phyloP scores from a whole-genome alignment of 2,113 vertebrate species.

The Plectropomus leopardus region DNA sequence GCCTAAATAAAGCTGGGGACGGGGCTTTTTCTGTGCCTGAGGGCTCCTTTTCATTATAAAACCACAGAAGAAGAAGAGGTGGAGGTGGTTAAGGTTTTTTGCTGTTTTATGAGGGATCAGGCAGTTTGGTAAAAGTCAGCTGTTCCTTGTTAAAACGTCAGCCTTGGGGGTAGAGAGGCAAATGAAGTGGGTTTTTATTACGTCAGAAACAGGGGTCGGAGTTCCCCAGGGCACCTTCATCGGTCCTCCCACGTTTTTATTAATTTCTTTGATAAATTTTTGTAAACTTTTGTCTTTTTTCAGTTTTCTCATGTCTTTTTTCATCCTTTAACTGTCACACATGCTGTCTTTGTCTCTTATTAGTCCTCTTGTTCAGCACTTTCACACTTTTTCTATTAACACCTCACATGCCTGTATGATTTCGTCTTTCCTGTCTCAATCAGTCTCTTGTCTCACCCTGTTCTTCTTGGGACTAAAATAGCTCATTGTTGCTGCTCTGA shows the following conservation, averaged over 20 bases:
- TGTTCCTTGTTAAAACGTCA: slow-evolving; percentile 55
- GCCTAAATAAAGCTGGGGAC: neutral
- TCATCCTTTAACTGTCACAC: neutral
- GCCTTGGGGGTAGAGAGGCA: neutral
- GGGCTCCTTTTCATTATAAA: slow-evolving; percentile 7
- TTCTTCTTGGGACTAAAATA: slow-evolving; percentile 53
- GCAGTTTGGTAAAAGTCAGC: slow-evolving; percentile 43
- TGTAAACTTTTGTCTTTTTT: neutral
- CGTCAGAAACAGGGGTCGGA: slow-evolving; percentile 32
- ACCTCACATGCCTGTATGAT: neutral
- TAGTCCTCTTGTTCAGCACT: neutral
- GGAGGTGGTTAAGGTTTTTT: slow-evolving; percentile 6
- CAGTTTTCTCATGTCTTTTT: neutral
- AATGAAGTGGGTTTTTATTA: slow-evolving; percentile 35
- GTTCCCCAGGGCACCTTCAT: slow-evolving; percentile 29
- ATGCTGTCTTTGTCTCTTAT: neutral
- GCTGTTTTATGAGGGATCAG: slow-evolving; percentile 36
- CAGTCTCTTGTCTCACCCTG: neutral
- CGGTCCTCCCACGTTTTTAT: neutral
- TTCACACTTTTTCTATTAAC: slow-evolving; percentile 21
- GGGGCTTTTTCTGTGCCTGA: neutral
- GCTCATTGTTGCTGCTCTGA: slow-evolving; percentile 42
- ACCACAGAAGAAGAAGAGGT: neutral
- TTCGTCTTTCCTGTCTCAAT: slow-evolving; percentile 4
- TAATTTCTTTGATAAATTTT: neutral